phyloP scores from a whole-genome alignment of 2,888 invertebrate species.

The Cryptocephalus moraei region DNA sequence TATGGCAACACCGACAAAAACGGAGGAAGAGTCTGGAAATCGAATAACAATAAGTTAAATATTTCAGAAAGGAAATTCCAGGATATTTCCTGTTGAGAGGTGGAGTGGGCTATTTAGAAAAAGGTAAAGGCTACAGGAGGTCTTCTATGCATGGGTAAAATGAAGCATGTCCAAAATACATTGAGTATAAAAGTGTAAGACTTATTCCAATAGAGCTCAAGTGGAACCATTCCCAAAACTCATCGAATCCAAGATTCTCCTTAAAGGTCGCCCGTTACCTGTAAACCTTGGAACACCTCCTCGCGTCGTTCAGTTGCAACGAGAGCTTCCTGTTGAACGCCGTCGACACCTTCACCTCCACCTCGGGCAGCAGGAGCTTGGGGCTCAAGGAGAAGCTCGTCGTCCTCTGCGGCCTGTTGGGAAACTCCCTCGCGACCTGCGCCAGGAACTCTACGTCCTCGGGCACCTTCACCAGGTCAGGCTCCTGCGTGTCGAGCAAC shows the following conservation, averaged over 20 bases:
- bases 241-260: background rate
- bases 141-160: too few relatives aligned
- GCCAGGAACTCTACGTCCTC: constrained; percentile 33
- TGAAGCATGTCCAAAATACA: too few relatives aligned
- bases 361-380: constrained; percentile 29
- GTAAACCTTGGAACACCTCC: constrained; percentile 8
- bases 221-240: too few relatives aligned
- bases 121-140: too few relatives aligned
- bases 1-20: too few relatives aligned
- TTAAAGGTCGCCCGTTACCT: background rate
- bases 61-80: too few relatives aligned
- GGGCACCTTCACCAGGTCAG: constrained; percentile 41
- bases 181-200: too few relatives aligned
- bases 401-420: constrained; percentile 19
- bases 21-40: too few relatives aligned
- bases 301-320: constrained; percentile 26
- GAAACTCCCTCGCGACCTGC: constrained; percentile 35
- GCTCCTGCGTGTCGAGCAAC: constrained; percentile 51
- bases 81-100: too few relatives aligned
- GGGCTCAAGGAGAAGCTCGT: constrained; percentile 32
- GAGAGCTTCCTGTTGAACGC: constrained; percentile 33
- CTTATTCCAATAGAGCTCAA: too few relatives aligned
- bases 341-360: constrained; percentile 24
- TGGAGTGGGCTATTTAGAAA: too few relatives aligned
- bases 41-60: too few relatives aligned